Evolutionary conservation across 1,140 invertebrate species (phyloP), one percentile per base, ranked within the genome.

Genomic region (Lucilia sericata): DNA sequence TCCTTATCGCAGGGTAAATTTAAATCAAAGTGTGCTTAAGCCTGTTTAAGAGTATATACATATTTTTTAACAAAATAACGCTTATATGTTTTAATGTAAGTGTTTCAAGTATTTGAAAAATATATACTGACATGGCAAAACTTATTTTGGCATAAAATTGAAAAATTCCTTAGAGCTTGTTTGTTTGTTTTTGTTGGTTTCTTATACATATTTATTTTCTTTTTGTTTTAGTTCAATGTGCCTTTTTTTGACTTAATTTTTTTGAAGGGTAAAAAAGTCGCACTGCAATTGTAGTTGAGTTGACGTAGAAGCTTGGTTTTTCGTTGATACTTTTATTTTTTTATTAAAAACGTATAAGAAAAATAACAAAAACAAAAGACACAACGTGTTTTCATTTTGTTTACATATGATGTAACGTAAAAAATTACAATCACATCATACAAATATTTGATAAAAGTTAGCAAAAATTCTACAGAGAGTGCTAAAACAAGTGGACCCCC

Each of bases 71-170:
- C 25, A 30, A 30, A 30, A 60, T 12, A 17, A 17, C n/a, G 14
- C 12, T 17, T 34, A 47, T 25, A 49, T 25, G 42, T 49, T 4
- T 21, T 13, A 12, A 21, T 51, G 19, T 21, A 12, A 21, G 76
- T 80, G 36, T 47, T 47, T 81, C 49, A 70, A 42, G 42, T 76
- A 42, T 55, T 74, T 42, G 80, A 80, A 84, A 75, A 89, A 90
- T 88, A 89, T 90, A 88, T 90, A 87, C 87, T 87, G 88, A 86
- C 87, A 86, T 87, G 86, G 87, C 86, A 86, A 85, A 89, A 90
- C 88, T 90, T 90, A 90, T 89, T 90, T 90, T 89, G 88, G 88
- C 89, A 89, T 90, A 88, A 90, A 90, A 90, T 90, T 90, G 88
- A 90, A 90, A 90, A 90, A 90, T 90, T 90, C 89, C 86, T 89